phyloP scores from a whole-genome alignment of 2,888 invertebrate genomes.

The Spodoptera littoralis region DNA sequence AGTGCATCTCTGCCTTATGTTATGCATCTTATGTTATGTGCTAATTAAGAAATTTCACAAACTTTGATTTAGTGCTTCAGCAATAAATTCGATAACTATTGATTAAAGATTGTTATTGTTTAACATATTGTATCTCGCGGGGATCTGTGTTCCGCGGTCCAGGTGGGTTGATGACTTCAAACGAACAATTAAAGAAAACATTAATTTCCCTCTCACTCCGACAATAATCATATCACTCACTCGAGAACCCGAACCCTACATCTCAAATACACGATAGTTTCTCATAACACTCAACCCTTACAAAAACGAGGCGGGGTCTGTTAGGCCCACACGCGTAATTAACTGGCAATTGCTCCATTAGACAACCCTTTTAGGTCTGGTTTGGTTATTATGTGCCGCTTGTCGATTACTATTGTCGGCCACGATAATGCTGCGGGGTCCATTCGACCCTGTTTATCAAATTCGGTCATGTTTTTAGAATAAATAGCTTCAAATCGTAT shows the following conservation, averaged over 20 bases:
- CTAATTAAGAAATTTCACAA: too few relatives aligned
- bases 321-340: slow-evolving; percentile 67
- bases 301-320: slow-evolving; percentile 57
- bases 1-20: too few relatives aligned
- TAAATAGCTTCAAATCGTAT: slow-evolving; percentile 21
- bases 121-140: too few relatives aligned
- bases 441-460: slow-evolving; percentile 56
- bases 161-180: too few relatives aligned
- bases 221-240: slow-evolving; percentile 2
- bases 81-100: too few relatives aligned
- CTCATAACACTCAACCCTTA: slow-evolving; percentile 46
- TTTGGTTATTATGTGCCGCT: slow-evolving; percentile 70
- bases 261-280: slow-evolving; percentile 40
- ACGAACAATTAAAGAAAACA: too few relatives aligned
- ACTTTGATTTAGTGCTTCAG: too few relatives aligned
- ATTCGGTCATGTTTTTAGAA: slow-evolving; percentile 31
- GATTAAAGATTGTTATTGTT: too few relatives aligned
- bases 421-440: slow-evolving; percentile 60
- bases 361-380: slow-evolving; percentile 70
- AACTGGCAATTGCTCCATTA: slow-evolving; percentile 77
- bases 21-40: too few relatives aligned
- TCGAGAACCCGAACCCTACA: neutral
- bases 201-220: neutral
- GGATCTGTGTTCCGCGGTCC: too few relatives aligned
- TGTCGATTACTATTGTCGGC: slow-evolving; percentile 72